Percentiles rank a stretch among this genome's conserved stretches.
Evolutionary conservation across 1,140 invertebrate genomes (phyloP).

Genomic region (Bradysia coprophila): DNA sequence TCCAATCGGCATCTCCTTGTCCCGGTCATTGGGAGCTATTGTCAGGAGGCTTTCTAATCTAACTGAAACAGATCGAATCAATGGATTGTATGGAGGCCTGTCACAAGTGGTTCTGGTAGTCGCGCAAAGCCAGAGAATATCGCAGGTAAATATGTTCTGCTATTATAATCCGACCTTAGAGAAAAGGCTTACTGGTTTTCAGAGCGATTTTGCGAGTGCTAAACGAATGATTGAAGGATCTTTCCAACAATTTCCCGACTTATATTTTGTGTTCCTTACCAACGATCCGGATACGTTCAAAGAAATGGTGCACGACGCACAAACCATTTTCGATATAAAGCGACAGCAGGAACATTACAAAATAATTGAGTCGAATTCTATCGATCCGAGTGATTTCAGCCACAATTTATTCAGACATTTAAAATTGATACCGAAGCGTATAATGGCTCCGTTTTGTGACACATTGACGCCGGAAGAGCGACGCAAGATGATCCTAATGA

Average conservation of each 20-base stretch:
- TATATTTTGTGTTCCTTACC: slow-evolving; percentile 3
- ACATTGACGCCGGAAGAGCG: background rate
- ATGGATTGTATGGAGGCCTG: background rate
- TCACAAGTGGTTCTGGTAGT: slow-evolving; percentile 1
- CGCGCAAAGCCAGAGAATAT: background rate
- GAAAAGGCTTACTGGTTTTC: background rate
- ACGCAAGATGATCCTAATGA: background rate
- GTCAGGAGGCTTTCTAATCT: background rate
- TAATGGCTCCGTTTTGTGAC: background rate
- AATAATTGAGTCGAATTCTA: background rate
- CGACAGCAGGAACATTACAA: background rate
- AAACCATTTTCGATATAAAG: background rate
- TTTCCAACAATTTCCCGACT: slow-evolving; percentile 2
- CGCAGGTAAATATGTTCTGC: background rate
- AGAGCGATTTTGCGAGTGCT: background rate
- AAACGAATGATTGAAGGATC: background rate
- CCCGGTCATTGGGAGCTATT: background rate
- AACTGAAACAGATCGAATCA: background rate
- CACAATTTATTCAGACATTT: background rate
- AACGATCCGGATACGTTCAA: background rate
- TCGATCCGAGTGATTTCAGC: background rate
- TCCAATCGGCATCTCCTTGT: background rate
- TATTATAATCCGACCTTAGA: too few relatives aligned
- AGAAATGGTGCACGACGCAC: background rate
- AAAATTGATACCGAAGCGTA: background rate